Evolutionary conservation across 1,140 invertebrate species (phyloP), one percentile per base, ranked within the genome.

Genomic region (Halyomorpha halys): DNA sequence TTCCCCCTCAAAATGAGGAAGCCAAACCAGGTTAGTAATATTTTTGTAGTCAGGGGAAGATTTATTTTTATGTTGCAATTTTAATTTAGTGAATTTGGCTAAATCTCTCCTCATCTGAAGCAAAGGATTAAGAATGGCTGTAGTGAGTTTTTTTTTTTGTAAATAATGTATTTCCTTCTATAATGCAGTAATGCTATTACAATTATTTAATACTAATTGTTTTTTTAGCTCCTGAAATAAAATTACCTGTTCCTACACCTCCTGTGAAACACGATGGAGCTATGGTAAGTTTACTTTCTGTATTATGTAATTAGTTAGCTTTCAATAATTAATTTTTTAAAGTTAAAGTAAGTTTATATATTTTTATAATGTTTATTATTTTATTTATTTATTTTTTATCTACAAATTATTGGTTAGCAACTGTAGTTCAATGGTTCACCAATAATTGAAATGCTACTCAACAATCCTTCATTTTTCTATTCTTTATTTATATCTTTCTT

Each of bases 11-110:
- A n/a, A 44, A 59, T 11, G 63, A 66, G 8, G 64, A 69, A 25
- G 56, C 27, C 3, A 69, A 68, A 67, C 65, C 68, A 27, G 65
- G 67, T 71, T 49, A 59, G 54, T 59, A 27, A 5, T 59, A 47
- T 30, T 66, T 47, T 56, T 21, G 27, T 56, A 56, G 23, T 15
- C 27, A 23, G 27, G 18, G 18, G 15, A 23, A 6, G 15, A 23
- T 23, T 56, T 56, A 3, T 21, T 56, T 9, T 56, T 16, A 56
- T 23, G 14, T 25, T 56, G 23, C 15, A 25, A 23, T 56, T 56
- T 27, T 56, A 25, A 25, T 56, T 56, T 56, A 56, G 53, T 56
- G 14, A 56, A 15, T 56, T 25, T 23, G 53, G 23, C 15, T 23
- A 27, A 23, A 21, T 56, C 53, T 19, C 21, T 14, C 13, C 3